Conservation (phyloP, 1,140 invertebrate species). For the Lasioglossum albipes region DNA sequence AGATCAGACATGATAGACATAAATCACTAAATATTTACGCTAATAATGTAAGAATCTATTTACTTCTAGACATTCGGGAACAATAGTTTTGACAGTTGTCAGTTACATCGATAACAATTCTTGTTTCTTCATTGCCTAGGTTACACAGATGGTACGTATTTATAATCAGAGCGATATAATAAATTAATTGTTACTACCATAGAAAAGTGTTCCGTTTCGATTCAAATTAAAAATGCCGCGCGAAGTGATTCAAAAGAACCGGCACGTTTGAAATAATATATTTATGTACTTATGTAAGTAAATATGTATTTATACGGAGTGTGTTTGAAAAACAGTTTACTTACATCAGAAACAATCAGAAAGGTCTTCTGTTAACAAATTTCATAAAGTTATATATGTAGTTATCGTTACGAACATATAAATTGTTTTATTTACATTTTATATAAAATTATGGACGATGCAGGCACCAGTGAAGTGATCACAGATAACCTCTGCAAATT, state of each 20-base stretch:
- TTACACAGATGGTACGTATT: neutral
- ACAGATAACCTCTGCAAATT: conserved; percentile 44
- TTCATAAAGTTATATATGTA: too few relatives aligned
- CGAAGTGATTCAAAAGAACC: too few relatives aligned
- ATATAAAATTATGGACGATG: conserved; percentile 27
- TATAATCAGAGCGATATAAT: neutral
- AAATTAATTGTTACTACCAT: neutral
- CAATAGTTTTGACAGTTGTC: neutral
- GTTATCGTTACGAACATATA: neutral
- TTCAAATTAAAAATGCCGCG: too few relatives aligned
- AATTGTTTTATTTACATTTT: neutral
- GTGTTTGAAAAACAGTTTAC: too few relatives aligned
- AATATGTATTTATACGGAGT: too few relatives aligned
- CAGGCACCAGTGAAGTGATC: neutral
- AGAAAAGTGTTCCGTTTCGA: too few relatives aligned
- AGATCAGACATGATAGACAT: conserved; percentile 37
- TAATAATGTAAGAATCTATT: neutral
- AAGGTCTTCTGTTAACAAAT: too few relatives aligned
- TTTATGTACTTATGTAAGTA: too few relatives aligned
- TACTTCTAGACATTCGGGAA: neutral
- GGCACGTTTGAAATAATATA: too few relatives aligned
- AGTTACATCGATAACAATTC: conserved; percentile 15
- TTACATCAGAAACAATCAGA: too few relatives aligned
- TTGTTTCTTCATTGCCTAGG: conserved; percentile 52
- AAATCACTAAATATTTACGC: neutral